Percentiles rank a stretch among this genome's conserved stretches.
These are phyloP conservation scores for Channa striata DNA, from an alignment of 2,797 vertebrate genomes.

Conservation along the genomic window DNA sequence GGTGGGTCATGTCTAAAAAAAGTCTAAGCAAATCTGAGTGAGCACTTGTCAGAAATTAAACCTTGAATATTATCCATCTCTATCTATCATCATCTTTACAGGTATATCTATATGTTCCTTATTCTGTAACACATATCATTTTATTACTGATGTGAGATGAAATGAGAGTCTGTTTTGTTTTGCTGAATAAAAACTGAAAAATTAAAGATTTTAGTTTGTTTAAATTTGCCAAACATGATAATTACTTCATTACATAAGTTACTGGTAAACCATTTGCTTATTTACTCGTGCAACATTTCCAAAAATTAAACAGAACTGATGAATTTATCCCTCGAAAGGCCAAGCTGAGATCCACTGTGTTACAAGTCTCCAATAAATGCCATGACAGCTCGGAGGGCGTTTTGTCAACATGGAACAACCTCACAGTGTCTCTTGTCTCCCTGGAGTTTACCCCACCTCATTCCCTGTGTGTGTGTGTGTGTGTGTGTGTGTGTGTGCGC, in stretches of 20 bases:
- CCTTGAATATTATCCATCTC: not conserved
- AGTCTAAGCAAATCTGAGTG: no score
- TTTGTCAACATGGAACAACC: slow-evolving; percentile 59
- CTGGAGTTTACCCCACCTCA: slow-evolving; percentile 40
- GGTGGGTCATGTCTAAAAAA: slow-evolving; percentile 61
- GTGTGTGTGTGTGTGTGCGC: slow-evolving; percentile 34
- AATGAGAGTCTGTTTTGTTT: not conserved
- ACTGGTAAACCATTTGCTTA: slow-evolving; percentile 24
- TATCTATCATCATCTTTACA: not conserved
- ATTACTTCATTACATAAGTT: slow-evolving; percentile 26
- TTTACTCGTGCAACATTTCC: slow-evolving; percentile 16
- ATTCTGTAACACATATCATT: not conserved
- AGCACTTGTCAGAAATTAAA: not conserved
- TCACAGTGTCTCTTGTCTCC: slow-evolving; percentile 62
- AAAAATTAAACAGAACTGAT: slow-evolving; percentile 31
- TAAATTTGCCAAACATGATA: not conserved
- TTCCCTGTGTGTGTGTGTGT: slow-evolving; percentile 39
- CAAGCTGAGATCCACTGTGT: not conserved
- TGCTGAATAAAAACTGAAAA: not conserved
- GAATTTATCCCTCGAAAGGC: slow-evolving; percentile 9
- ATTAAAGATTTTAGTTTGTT: not conserved
- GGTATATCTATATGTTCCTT: not conserved
- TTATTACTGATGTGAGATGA: not conserved
- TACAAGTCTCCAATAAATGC: slow-evolving; percentile 30
- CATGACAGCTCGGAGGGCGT: slow-evolving; percentile 44